A percentile compares a stretch with the other conserved stretches of the same genome.
These are phyloP conservation scores for Diplodus puntazzo DNA, from an alignment of 2,797 vertebrate genomes.

Conservation along the genomic window DNA sequence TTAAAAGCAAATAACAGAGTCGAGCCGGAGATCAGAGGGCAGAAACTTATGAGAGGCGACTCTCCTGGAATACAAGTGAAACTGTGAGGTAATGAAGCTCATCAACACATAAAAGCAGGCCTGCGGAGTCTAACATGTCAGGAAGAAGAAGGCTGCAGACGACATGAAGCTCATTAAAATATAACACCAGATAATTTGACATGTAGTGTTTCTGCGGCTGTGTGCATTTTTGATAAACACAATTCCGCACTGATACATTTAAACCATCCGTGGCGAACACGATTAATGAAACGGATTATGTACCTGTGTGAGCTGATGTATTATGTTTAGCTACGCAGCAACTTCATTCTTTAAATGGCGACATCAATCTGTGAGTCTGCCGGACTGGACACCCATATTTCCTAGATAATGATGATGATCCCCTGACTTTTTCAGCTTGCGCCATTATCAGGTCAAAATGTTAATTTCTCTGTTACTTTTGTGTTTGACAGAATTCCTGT, in stretches of 20 bases:
- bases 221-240: neutral
- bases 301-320: neutral
- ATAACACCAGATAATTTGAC: neutral
- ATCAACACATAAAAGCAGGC: conserved; percentile 14
- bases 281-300: neutral
- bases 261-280: neutral
- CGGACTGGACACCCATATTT: neutral
- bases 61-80: conserved; percentile 15
- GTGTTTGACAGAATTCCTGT: neutral
- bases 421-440: neutral
- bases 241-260: too few relatives aligned
- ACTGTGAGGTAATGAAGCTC: conserved; percentile 15
- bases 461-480: neutral
- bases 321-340: neutral
- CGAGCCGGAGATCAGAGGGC: conserved; percentile 3
- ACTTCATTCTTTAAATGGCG: neutral
- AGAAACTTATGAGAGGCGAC: neutral
- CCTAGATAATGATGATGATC: neutral
- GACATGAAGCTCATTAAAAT: conserved; percentile 8
- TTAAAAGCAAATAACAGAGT: conserved; percentile 8
- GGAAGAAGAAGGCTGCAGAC: neutral
- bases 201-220: neutral
- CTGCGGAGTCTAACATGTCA: neutral
- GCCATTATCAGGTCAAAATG: neutral
- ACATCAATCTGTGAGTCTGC: too few relatives aligned